phyloP scores from a whole-genome alignment of 2,888 invertebrate species.

The Himalopsyche kuldschensis region DNA sequence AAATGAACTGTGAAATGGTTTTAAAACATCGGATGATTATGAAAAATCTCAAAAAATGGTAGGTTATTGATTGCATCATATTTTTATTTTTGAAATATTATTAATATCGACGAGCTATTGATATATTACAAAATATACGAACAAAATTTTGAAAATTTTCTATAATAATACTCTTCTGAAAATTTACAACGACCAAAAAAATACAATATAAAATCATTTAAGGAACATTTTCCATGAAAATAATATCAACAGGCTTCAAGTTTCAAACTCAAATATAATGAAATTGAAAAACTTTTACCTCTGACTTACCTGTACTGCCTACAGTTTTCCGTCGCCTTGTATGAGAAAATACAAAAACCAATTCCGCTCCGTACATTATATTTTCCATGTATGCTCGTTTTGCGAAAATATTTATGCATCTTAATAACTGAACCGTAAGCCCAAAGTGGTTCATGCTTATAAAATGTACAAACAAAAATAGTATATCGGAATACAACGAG shows the following conservation, averaged over 20 bases:
- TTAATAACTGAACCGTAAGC: not conserved
- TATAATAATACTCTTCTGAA: too few species aligned
- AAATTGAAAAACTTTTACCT: slow-evolving; percentile 28
- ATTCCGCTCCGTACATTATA: not conserved
- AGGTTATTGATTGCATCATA: too few species aligned
- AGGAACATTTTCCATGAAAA: not conserved
- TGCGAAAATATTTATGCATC: not conserved
- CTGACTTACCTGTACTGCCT: not conserved
- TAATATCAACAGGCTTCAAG: not conserved
- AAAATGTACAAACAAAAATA: not conserved
- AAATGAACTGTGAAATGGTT: too few species aligned
- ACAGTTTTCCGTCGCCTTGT: not conserved
- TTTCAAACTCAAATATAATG: slow-evolving; percentile 10
- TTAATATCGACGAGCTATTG: too few species aligned
- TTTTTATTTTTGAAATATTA: too few species aligned
- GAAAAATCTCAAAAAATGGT: too few species aligned
- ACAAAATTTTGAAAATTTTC: too few species aligned
- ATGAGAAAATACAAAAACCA: not conserved
- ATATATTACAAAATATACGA: too few species aligned
- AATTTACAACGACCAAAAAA: not conserved
- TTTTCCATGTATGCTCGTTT: not conserved
- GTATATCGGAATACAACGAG: not conserved
- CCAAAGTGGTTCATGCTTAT: not conserved
- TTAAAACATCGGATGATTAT: too few species aligned
- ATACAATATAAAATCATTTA: not conserved